Evolutionary conservation across 2,797 vertebrate genomes (phyloP).

Genomic region (Acanthurus lineatus): DNA sequence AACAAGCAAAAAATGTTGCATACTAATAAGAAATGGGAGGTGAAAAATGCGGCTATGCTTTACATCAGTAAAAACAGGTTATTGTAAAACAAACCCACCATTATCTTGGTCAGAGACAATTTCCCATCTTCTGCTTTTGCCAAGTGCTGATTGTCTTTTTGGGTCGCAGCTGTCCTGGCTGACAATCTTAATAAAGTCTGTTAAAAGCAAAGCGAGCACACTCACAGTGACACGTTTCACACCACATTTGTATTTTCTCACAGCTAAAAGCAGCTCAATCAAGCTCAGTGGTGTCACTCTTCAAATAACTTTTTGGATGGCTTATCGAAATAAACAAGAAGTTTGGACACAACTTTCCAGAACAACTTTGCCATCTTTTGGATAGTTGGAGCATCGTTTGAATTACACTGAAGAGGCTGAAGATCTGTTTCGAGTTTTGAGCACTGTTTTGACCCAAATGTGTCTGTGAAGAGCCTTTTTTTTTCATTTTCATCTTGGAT

Average conservation of each 20-base stretch:
- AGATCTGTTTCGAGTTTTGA: neutral
- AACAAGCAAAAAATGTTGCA: slow-evolving; percentile 27
- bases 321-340: slow-evolving; percentile 2
- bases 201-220: slow-evolving; percentile 13
- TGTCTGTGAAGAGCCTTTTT: neutral
- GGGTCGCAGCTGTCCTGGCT: slow-evolving; percentile 9
- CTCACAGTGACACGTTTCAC: slow-evolving; percentile 24
- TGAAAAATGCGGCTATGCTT: neutral
- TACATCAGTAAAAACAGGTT: neutral
- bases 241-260: slow-evolving; percentile 8
- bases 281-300: neutral
- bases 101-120: neutral
- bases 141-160: slow-evolving; percentile 7
- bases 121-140: neutral
- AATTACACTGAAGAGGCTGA: neutral
- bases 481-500: neutral
- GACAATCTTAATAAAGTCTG: slow-evolving; percentile 21
- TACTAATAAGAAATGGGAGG: slow-evolving; percentile 32
- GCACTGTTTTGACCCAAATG: neutral
- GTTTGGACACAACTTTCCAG: neutral
- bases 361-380: neutral
- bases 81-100: neutral
- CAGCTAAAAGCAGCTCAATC: slow-evolving; percentile 10
- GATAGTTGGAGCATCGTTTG: neutral
- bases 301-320: neutral